Percentiles rank a stretch among this genome's conserved stretches.
These are phyloP conservation scores for Rallus crepitans DNA, from an alignment of 2,797 vertebrate genomes.

Conservation along the genomic window DNA sequence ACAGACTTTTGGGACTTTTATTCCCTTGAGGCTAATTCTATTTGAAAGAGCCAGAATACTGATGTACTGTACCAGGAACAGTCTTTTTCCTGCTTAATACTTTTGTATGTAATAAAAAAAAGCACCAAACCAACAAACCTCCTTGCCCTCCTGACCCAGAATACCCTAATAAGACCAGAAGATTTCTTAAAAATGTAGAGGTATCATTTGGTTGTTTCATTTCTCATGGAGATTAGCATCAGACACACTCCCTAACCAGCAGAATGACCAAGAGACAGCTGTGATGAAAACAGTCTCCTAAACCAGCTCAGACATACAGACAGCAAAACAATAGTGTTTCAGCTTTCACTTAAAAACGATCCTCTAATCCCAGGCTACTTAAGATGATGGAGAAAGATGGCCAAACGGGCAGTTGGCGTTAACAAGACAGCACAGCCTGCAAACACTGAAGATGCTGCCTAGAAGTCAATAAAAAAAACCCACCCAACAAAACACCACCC, in stretches of 20 bases:
- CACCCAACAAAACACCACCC: not conserved
- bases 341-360: conserved; percentile 49
- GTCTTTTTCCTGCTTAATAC: not conserved
- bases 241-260: conserved; percentile 46
- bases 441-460: not conserved
- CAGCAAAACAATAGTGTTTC: conserved; percentile 56
- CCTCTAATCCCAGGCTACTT: conserved; percentile 19
- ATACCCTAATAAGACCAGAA: not conserved
- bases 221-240: conserved; percentile 56
- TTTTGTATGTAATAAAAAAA: not conserved
- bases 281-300: conserved; percentile 40
- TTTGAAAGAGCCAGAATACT: not conserved
- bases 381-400: not conserved
- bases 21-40: not conserved
- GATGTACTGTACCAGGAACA: not conserved
- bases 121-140: not conserved
- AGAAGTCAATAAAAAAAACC: not conserved
- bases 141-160: not conserved
- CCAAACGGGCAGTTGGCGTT: rapidly evolving
- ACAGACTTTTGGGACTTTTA: not conserved
- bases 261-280: conserved; percentile 18
- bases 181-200: not conserved
- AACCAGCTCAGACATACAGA: conserved; percentile 44
- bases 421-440: not conserved
- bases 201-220: not conserved